Base-by-base conservation (phyloP, 2,888 invertebrate species). In the Melipona beecheii region DNA sequence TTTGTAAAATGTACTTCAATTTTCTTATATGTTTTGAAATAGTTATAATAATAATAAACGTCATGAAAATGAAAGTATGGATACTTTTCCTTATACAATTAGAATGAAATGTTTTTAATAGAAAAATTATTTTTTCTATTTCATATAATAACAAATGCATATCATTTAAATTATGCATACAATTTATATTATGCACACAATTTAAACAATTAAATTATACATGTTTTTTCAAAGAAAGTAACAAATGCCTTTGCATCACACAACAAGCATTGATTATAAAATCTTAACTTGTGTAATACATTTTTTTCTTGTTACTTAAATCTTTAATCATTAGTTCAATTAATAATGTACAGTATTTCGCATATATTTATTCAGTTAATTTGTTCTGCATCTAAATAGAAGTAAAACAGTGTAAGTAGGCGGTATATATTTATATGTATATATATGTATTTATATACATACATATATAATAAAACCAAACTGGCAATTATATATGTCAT, bases 221-320 rank as follows among this genome's bases (percentile, higher is more conserved):
- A 77, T 75, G 64, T 75, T 11, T 72, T 52, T 84, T 73, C 81
- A 78, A 71, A 71, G 65, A 58, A 78, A 83, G 43, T 86, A 78
- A 81, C 78, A 78, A 86, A 81, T 84, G 72, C 68, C 64, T n/a
- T 31, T 50, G 69, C 54, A 73, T 72, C 27, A 56, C 24, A 68
- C 60, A 54, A 68, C 43, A 54, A 85, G 77, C 70, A 79, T 84
- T 49, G 43, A 72, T 78, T 84, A 81, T 70, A 85, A 81, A 85
- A 73, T 78, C 58, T 66, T 83, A 66, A 68, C 58, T 73, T 49
- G 73, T 31, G 73, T 64, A 52, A 73, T 71, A 66, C 15, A 66
- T 56, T 36, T 62, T 5, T 65, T 73, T 31, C 52, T 69, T 58
- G 64, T 70, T 70, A n/a, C 15, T 81, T 72, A 62, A 64, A 69